phyloP scores from a whole-genome alignment of 2,888 invertebrate species.

The Drosophila greeni region DNA sequence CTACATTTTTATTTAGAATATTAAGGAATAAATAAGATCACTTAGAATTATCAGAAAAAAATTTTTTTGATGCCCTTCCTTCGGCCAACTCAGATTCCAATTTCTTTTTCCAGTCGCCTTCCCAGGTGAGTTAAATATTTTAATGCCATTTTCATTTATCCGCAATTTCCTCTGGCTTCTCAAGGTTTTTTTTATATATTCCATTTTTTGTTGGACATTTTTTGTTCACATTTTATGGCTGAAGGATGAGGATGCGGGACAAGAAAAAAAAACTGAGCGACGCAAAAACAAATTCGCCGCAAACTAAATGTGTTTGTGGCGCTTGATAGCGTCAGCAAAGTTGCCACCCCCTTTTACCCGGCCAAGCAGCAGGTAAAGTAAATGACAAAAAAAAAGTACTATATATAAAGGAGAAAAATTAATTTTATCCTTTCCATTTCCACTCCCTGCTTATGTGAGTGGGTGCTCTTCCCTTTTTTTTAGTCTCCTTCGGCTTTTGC shows the following conservation, averaged over 20 bases:
- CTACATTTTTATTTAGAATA: not conserved
- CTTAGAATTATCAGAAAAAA: not conserved
- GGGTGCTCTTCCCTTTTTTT: slow-evolving; percentile 26
- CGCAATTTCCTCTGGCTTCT: slow-evolving; percentile 21
- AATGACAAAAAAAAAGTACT: slow-evolving; percentile 35
- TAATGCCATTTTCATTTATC: slow-evolving; percentile 44
- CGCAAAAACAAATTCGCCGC: slow-evolving; percentile 58
- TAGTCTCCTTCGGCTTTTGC: slow-evolving; percentile 35
- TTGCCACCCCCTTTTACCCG: slow-evolving; percentile 5
- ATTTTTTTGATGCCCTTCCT: not conserved
- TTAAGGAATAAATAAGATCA: too few species aligned
- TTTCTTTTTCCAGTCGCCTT: slow-evolving; percentile 6
- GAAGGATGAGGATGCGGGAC: not conserved
- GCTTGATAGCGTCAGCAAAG: slow-evolving; percentile 54
- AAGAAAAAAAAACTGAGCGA: slow-evolving; percentile 25
- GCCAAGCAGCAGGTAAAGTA: slow-evolving; percentile 39
- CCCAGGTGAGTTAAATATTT: slow-evolving; percentile 49
- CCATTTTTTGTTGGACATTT: slow-evolving; percentile 11
- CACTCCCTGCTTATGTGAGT: slow-evolving; percentile 24
- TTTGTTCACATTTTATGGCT: slow-evolving; percentile 49
- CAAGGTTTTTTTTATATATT: slow-evolving; percentile 5
- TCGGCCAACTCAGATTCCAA: not conserved
- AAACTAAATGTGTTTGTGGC: slow-evolving; percentile 64
- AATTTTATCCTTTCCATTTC: slow-evolving; percentile 66
- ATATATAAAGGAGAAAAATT: slow-evolving; percentile 53